phyloP scores from a whole-genome alignment of 1,140 invertebrate genomes.

The Scaptodrosophila lebanonensis region DNA sequence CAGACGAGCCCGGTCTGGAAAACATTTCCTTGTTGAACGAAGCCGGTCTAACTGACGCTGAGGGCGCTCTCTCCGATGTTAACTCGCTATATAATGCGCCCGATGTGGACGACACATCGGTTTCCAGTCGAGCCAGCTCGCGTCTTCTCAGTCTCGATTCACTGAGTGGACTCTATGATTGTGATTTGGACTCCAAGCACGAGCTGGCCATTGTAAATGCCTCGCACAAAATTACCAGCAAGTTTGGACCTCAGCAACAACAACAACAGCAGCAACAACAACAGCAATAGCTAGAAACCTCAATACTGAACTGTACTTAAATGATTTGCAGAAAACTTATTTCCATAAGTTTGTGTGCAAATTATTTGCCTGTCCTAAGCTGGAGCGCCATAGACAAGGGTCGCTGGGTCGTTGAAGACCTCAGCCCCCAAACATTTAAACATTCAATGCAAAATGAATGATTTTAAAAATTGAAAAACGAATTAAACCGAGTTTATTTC shows the following conservation, averaged over 20 bases:
- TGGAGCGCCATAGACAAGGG: no score
- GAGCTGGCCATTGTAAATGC: constrained; percentile 77
- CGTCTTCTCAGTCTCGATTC: constrained; percentile 87
- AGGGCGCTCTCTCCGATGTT: constrained; percentile 89
- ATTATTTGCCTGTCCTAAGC: no score
- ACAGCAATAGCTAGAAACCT: constrained; percentile 34
- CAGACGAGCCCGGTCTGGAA: constrained; percentile 88
- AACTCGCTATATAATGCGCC: constrained; percentile 89
- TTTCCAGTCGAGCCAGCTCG: constrained; percentile 87
- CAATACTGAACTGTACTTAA: constrained; percentile 38
- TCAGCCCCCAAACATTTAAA: no score
- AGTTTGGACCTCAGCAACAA: constrained; percentile 60
- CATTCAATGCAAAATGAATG: no score
- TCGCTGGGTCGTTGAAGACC: no score
- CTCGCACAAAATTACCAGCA: constrained; percentile 76
- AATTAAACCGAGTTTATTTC: no score
- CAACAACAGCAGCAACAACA: constrained; percentile 12
- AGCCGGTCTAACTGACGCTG: constrained; percentile 90
- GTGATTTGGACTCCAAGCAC: constrained; percentile 76
- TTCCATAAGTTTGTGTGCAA: constrained; percentile 34
- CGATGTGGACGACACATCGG: constrained; percentile 87
- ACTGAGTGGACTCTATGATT: constrained; percentile 89
- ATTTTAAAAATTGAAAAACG: no score
- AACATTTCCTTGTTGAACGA: constrained; percentile 90
- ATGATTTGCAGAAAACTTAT: constrained; percentile 5